A percentile compares a stretch with the other conserved stretches of the same genome.
phyloP scores from a whole-genome alignment of 1,140 invertebrate genomes.

The Camponotus floridanus region DNA sequence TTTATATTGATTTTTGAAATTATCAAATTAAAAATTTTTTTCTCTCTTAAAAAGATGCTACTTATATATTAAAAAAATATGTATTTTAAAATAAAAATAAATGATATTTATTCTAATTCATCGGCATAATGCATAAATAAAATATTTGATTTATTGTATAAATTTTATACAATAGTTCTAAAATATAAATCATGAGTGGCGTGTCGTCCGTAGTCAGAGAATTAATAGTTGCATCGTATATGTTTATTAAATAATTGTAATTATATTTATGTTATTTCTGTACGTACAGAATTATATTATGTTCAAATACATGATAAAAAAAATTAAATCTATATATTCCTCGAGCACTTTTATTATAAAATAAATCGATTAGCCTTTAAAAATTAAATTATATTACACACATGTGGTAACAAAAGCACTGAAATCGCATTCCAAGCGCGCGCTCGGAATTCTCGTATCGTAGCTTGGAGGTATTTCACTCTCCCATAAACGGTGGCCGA shows the following conservation, averaged over 20 bases:
- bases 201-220: no score
- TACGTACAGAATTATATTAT: background rate
- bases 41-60: no score
- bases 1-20: no score
- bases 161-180: no score
- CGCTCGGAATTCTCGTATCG: slow-evolving; percentile 63
- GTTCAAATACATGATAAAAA: background rate
- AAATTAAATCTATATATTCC: background rate
- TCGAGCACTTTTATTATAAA: background rate
- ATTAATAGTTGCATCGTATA: background rate
- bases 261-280: background rate
- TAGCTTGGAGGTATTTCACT: slow-evolving; percentile 54
- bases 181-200: no score
- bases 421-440: slow-evolving; percentile 70
- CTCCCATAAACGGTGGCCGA: slow-evolving; percentile 60
- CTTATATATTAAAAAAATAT: no score
- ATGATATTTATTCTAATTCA: no score
- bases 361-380: background rate
- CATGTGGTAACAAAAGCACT: slow-evolving; percentile 57
- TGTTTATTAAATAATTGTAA: background rate
- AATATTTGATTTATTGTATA: no score
- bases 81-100: no score
- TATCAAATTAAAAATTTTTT: no score
- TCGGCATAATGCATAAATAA: no score
- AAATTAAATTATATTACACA: slow-evolving; percentile 72